Evolutionary conservation across 2,888 invertebrate species (phyloP).

Genomic region (Leucoptera coffeella): DNA sequence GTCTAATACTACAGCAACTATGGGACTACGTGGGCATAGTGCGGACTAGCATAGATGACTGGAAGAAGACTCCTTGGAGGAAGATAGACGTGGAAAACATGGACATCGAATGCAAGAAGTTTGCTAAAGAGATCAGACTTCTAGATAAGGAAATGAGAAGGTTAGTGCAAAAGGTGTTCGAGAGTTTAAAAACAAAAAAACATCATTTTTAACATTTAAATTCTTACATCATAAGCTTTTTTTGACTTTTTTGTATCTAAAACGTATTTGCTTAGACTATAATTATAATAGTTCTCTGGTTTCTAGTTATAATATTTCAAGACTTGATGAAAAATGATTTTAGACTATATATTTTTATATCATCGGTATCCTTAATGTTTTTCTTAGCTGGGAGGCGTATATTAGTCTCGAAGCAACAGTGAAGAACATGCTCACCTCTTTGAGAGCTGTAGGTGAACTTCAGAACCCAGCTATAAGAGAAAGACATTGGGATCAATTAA

Average conservation of each 20-base stretch:
- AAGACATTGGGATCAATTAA: constrained; percentile 94
- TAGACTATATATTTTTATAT: too few relatives aligned
- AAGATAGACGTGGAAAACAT: constrained; percentile 97
- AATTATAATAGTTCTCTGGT: too few relatives aligned
- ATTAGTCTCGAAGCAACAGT: constrained; percentile 83
- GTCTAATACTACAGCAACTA: constrained; percentile 60
- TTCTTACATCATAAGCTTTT: too few relatives aligned
- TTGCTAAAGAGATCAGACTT: constrained; percentile 87
- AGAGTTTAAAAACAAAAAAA: too few relatives aligned
- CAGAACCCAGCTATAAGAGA: constrained; percentile 95
- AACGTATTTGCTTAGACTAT: too few relatives aligned
- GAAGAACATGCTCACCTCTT: constrained; percentile 92
- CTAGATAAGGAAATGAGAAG: constrained; percentile 93
- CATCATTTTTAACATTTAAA: too few relatives aligned
- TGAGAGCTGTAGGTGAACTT: constrained; percentile 90
- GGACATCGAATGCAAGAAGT: constrained; percentile 98
- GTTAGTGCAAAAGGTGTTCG: too few relatives aligned
- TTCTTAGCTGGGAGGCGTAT: constrained; percentile 85
- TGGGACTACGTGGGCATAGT: constrained; percentile 95
- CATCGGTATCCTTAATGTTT: too few relatives aligned
- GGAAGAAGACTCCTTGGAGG: constrained; percentile 96
- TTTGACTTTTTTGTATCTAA: too few relatives aligned
- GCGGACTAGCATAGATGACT: constrained; percentile 85
- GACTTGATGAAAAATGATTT: too few relatives aligned
- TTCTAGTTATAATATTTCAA: too few relatives aligned